These are phyloP conservation scores for Thecocarcelia acutangulata DNA, from an alignment of 2,888 invertebrate genomes.

Conservation along the genomic window DNA sequence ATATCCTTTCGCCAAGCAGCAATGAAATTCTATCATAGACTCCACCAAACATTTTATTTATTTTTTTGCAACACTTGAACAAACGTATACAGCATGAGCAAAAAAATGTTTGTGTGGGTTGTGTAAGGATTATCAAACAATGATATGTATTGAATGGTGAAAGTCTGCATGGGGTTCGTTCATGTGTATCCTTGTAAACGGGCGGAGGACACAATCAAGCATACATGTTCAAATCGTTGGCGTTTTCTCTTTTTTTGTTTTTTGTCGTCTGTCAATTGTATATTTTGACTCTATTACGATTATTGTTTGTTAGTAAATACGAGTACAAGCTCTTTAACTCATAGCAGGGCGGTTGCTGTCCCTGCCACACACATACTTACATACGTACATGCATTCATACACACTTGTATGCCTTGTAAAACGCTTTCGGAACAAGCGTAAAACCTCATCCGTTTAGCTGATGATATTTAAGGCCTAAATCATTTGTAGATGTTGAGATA, in stretches of 20 bases:
- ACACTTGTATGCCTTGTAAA: too few relatives aligned
- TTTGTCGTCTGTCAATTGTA: slow-evolving; percentile 47
- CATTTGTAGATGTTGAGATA: slow-evolving; percentile 27
- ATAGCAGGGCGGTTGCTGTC: slow-evolving; percentile 40
- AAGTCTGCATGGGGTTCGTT: neutral
- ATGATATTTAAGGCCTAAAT: slow-evolving; percentile 19
- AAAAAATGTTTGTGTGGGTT: slow-evolving; percentile 41
- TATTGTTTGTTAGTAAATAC: slow-evolving; percentile 61
- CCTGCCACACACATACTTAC: slow-evolving; percentile 16
- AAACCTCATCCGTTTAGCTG: slow-evolving; percentile 63
- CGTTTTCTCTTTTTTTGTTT: slow-evolving; percentile 27
- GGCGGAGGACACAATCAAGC: neutral
- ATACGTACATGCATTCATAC: neutral
- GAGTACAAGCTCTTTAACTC: neutral
- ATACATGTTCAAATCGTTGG: slow-evolving; percentile 8
- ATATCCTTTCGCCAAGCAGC: neutral
- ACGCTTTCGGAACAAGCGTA: slow-evolving; percentile 50
- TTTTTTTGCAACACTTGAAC: too few relatives aligned
- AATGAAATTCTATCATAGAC: neutral
- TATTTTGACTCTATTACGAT: slow-evolving; percentile 63
- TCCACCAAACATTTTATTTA: neutral
- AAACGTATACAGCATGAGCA: neutral
- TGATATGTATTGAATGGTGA: slow-evolving; percentile 36
- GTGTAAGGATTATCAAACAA: slow-evolving; percentile 61
- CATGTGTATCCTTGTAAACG: slow-evolving; percentile 4